Base-by-base conservation (phyloP, 2,113 vertebrate species). In the Gnathonemus longibarbis region DNA sequence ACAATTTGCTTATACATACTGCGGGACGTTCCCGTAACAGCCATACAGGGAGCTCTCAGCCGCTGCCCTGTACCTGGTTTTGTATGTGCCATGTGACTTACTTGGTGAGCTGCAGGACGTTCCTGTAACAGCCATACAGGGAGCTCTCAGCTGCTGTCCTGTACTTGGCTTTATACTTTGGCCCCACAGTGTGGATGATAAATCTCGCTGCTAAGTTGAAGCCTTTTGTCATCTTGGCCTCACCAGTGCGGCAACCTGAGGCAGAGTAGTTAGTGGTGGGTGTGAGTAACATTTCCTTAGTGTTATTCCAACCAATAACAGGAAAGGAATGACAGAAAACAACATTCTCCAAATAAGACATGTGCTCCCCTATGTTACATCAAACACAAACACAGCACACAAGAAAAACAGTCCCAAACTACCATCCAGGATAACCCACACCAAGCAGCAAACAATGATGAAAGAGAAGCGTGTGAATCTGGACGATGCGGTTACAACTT, bases 161-260 rank as follows among this genome's bases (percentile, higher is more conserved):
- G 90, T 99, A 99, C 90, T 97, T 97, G 93, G 94, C 95, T 93
- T 99, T 99, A 93, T 97, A 99, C 90, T 99, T 99, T 5, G 98
- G 98, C 39, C 98, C 98, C 91, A 99, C 98, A 0, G 98, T 99
- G 94, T 99, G 98, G 90, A 99, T 96, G 94, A 99, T 99, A 95
- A 97, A 99, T 53, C 98, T 95, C 0, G 98, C 97, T 0, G 98
- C 98, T 92, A 99, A 94, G 88, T 96, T 97, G 92, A 98, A 99
- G 0, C 98, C 98, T 93, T 99, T 98, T 0, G 98, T 99, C 92
- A 99, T 94, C 91, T 99, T 99, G 1, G 97, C 98, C 93, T 99
- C 98, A 0, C 98, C 98, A 0, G 98, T 99, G 90, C 98, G 97
- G 93, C 98, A 99, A 50, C 98, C 98, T 99, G 93, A 6, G 35